Evolutionary conservation across 2,888 invertebrate genomes (phyloP), one percentile per base, ranked within the genome.

Genomic region (Teinopalpus imperialis): DNA sequence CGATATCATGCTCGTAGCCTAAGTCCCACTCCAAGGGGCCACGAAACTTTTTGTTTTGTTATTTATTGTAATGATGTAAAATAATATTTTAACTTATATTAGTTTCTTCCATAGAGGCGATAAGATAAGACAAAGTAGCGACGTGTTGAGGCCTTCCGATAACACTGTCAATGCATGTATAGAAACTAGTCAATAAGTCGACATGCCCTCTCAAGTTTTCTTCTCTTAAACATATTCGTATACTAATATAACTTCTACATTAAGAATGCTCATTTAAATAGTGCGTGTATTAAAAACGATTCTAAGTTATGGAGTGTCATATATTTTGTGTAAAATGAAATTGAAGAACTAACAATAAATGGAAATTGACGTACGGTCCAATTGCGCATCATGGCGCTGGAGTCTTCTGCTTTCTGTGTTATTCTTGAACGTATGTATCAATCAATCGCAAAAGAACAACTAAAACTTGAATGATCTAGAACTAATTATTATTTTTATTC

Each of bases 71-170:
- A 52, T 51, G 54, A 49, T 36, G 59, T 54, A 50, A 61, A 57
- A 51, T 26, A 53, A 53, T 59, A 56, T 56, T 50, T 53, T 41
- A 32, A 45, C 47, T 54, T 47, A 54, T 61, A 64, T 67, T 62
- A 61, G 66, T 64, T 75, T 70, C 74, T 76, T 75, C 40, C 45
- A 40, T 27, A 72, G 68, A 66, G 62, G 63, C 60, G 86, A 86
- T 86, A 81, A 85, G 86, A 86, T 86, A 85, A 83, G 72, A 73
- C 76, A 69, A 81, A 80, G 75, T 80, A 75, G 66, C 69, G 54
- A 74, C 67, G 71, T 69, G 70, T 65, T 66, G 66, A 61, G 66
- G 70, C 61, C 70, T 69, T 65, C 55, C 66, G 86, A 85, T 87
- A 86, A 79, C 70, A 62, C 61, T 63, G 61, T 63, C 75, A 66